phyloP scores from a whole-genome alignment of 2,888 invertebrate species.

The Melikaiella ostensackeni region DNA sequence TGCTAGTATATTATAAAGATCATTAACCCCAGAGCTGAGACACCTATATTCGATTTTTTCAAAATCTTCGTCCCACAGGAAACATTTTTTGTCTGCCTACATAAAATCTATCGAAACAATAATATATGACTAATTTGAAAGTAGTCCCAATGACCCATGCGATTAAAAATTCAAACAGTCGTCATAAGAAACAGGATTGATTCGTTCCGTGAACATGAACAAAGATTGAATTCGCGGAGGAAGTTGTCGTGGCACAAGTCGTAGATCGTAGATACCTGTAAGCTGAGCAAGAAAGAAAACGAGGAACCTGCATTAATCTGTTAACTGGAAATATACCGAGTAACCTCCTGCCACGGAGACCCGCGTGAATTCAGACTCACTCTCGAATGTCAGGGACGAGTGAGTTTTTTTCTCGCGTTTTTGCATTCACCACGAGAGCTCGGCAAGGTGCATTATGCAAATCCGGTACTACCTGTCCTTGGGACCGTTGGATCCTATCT shows the following conservation, averaged over 20 bases:
- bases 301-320: slow-evolving; percentile 46
- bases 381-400: slow-evolving; percentile 60
- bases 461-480: slow-evolving; percentile 36
- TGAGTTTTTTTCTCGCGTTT: slow-evolving; percentile 33
- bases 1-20: no score
- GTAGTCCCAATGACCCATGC: not conserved
- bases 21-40: no score
- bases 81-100: not conserved
- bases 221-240: slow-evolving; percentile 27
- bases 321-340: slow-evolving; percentile 52
- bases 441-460: slow-evolving; percentile 41
- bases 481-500: slow-evolving; percentile 38
- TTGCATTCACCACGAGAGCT: slow-evolving; percentile 44
- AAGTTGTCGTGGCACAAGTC: slow-evolving; percentile 14
- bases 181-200: slow-evolving; percentile 26
- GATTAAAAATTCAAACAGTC: not conserved
- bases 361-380: slow-evolving; percentile 52
- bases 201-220: not conserved
- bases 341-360: slow-evolving; percentile 50
- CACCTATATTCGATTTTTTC: not conserved
- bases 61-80: slow-evolving; percentile 14
- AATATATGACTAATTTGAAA: slow-evolving; percentile 4
- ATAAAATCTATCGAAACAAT: not conserved
- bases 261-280: no score
- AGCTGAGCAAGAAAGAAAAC: slow-evolving; percentile 40